Evolutionary conservation across 2,888 invertebrate species (phyloP), one percentile per base, ranked within the genome.

Genomic region (Pantelozetes paolii): DNA sequence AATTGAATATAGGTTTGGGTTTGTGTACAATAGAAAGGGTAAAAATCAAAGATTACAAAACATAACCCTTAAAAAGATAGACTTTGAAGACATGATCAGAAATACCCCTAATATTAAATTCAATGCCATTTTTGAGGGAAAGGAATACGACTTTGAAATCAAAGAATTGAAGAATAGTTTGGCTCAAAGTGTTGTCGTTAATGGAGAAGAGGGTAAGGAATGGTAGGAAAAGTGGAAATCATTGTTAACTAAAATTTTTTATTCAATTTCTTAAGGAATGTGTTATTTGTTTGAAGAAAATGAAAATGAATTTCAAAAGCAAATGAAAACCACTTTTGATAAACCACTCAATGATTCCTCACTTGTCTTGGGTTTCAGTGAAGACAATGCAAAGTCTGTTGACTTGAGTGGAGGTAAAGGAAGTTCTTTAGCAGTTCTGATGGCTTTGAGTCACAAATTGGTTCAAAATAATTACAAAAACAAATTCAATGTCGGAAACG

Each of bases 361-460:
- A 26, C 36, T 72, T 26, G 72, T 72, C 32, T 57, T 72, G 28
- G 26, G 23, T 23, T 20, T 72, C 2, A 62, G 23, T 26, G 36
- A 62, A 59, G 67, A 72, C 13, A 62, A 23, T 15, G 57, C 72
- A n/a, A 40, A 62, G 36, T 42, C 48, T 9, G 67, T 67, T 40
- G 32, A 79, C 78, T 36, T 75, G n/a, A 57, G 64, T 69, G 75
- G 75, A 30, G 75, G 75, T n/a, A 75, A 75, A 70, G 75, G 75
- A 36, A 59, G 62, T 32, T 75, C 75, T 64, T 54, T 75, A 32
- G 42, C 72, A 13, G 54, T 67, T 50, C 45, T 75, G 15, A 80
- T 32, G 62, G 9, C 15, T 62, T 62, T 62, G 20, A 62, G 62
- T 20, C 1, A 62, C 2, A 2, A 62, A 32, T 36, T 62, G 36